phyloP scores from a whole-genome alignment of 2,797 vertebrate species.

The Pitangus sulphuratus region DNA sequence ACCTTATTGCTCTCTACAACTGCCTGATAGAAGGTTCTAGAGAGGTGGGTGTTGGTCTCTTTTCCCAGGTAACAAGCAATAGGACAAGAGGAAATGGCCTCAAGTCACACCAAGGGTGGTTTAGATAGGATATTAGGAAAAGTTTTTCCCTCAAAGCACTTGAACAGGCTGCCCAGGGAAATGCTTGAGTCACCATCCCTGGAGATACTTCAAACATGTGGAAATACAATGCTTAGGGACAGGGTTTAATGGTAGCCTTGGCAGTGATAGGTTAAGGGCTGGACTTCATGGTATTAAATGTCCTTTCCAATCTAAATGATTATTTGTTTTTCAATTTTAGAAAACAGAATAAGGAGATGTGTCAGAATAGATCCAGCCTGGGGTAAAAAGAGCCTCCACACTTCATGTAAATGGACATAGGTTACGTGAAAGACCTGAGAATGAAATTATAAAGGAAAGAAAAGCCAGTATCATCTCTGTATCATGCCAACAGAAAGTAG shows the following conservation, averaged over 20 bases:
- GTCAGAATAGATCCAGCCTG: not conserved
- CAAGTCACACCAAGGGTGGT: not conserved
- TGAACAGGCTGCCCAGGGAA: not conserved
- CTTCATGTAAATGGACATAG: not conserved
- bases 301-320: not conserved
- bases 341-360: not conserved
- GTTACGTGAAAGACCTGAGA: not conserved
- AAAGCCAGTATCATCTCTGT: not conserved
- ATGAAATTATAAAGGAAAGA: not conserved
- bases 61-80: not conserved
- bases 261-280: not conserved
- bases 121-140: not conserved
- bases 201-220: not conserved
- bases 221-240: not conserved
- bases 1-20: accelerated
- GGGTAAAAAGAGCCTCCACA: accelerated
- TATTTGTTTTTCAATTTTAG: not conserved
- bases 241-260: not conserved
- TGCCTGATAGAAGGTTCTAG: not conserved
- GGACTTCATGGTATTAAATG: not conserved
- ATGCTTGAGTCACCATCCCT: not conserved
- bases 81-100: not conserved
- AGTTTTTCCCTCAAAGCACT: not conserved
- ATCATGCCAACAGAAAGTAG: not conserved
- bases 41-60: not conserved